phyloP scores from a whole-genome alignment of 2,113 vertebrate species.

The Corythaeola cristata region DNA sequence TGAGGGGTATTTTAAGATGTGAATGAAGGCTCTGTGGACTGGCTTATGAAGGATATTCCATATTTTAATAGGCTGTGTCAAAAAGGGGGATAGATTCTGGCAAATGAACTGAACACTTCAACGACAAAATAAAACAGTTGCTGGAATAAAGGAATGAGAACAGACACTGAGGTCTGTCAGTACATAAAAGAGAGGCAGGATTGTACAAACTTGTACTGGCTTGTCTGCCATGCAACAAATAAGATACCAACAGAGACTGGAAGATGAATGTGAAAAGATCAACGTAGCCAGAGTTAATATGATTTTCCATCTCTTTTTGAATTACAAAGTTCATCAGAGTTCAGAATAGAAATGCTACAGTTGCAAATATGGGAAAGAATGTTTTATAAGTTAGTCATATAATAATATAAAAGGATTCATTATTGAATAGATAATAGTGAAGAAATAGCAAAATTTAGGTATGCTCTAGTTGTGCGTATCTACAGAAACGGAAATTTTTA shows the following conservation, averaged over 20 bases:
- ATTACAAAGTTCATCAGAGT: neutral
- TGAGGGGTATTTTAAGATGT: neutral
- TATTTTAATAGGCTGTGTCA: neutral
- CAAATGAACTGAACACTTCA: neutral
- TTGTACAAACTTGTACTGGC: neutral
- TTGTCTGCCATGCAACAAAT: neutral
- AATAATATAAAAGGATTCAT: neutral
- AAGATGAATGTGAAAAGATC: neutral
- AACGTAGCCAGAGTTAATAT: neutral
- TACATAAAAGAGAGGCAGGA: neutral
- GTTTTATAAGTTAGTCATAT: neutral
- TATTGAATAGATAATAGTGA: neutral
- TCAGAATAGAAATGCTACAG: neutral
- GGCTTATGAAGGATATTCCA: neutral
- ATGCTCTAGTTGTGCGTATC: neutral
- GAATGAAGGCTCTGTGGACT: neutral
- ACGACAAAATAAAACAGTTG: neutral
- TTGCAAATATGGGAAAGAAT: neutral
- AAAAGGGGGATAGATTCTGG: neutral
- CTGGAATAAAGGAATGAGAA: neutral
- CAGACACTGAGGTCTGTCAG: neutral
- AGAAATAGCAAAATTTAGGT: neutral
- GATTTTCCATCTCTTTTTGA: neutral
- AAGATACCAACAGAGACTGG: neutral
- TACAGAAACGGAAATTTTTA: neutral